Evolutionary conservation across 2,888 invertebrate genomes (phyloP).

Genomic region (Drosophila heteroneura): DNA sequence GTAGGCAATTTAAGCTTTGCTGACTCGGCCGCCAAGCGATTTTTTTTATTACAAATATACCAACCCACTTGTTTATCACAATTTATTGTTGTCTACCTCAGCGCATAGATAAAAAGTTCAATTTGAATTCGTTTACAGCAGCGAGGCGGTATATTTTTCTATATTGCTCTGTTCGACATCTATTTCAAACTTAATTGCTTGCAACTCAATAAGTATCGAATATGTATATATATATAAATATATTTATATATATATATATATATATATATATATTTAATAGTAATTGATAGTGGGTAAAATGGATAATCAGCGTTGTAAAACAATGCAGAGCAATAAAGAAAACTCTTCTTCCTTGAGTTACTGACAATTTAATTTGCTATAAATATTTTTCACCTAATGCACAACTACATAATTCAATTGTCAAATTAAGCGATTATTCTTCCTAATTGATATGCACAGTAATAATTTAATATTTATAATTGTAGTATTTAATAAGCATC

Average conservation of each 20-base stretch:
- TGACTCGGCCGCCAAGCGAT: slow-evolving; percentile 67
- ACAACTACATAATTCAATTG: background rate
- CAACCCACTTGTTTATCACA: slow-evolving; percentile 65
- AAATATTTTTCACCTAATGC: background rate
- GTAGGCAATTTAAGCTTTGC: slow-evolving; percentile 77
- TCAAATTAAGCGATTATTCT: background rate
- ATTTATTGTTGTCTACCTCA: slow-evolving; percentile 78
- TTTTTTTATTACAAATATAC: slow-evolving; percentile 28
- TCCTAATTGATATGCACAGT: background rate
- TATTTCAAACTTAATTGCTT: slow-evolving; percentile 69
- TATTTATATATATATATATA: slow-evolving; percentile 17
- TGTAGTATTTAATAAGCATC: background rate
- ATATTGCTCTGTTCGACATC: slow-evolving; percentile 8
- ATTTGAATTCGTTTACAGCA: slow-evolving; percentile 70
- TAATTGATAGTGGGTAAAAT: slow-evolving; percentile 28
- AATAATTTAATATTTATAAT: background rate
- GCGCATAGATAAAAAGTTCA: slow-evolving; percentile 74
- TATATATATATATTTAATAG: slow-evolving; percentile 29
- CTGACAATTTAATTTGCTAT: background rate
- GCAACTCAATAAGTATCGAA: slow-evolving; percentile 37
- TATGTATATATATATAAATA: slow-evolving; percentile 24
- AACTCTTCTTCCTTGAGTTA: background rate
- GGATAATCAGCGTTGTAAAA: slow-evolving; percentile 20
- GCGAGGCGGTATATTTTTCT: slow-evolving; percentile 27
- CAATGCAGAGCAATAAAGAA: background rate